Evolutionary conservation across 2,113 vertebrate species (phyloP).

Genomic region (Thryonomys swinderianus): DNA sequence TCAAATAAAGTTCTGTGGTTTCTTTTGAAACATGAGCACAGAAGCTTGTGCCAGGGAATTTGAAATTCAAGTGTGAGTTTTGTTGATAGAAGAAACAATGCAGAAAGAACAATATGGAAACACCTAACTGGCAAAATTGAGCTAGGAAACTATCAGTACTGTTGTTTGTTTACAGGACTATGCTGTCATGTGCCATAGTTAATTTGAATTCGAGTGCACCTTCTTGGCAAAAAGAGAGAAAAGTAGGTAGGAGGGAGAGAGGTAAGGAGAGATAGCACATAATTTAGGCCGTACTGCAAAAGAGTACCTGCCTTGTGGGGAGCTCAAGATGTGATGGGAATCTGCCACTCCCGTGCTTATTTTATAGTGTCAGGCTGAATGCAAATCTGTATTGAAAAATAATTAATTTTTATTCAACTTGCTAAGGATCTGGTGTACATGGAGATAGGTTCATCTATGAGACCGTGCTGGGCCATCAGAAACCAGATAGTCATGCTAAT

Average conservation of each 20-base stretch:
- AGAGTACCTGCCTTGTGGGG: not conserved
- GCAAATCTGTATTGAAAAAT: not conserved
- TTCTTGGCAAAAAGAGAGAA: not conserved
- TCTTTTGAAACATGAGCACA: not conserved
- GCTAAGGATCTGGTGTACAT: not conserved
- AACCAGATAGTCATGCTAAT: too few species aligned
- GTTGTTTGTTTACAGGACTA: conserved; percentile 8
- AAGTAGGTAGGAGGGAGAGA: not conserved
- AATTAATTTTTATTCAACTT: not conserved
- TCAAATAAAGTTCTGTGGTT: conserved; percentile 4
- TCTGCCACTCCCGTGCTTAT: not conserved
- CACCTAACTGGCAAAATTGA: not conserved
- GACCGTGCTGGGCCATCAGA: not conserved
- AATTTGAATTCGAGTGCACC: not conserved
- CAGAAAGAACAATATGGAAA: not conserved
- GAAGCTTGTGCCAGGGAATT: not conserved
- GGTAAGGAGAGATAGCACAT: not conserved
- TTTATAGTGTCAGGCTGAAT: not conserved
- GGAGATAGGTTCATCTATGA: not conserved
- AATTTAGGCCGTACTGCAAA: not conserved
- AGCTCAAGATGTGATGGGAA: not conserved
- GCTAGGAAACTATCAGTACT: not conserved
- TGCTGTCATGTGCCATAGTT: not conserved
- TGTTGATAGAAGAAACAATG: not conserved
- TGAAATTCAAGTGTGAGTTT: not conserved